A percentile compares a stretch with the other conserved stretches of the same genome.
These are phyloP conservation scores for Tenebrio molitor DNA, from an alignment of 1,140 invertebrate genomes.

Conservation along the genomic window DNA sequence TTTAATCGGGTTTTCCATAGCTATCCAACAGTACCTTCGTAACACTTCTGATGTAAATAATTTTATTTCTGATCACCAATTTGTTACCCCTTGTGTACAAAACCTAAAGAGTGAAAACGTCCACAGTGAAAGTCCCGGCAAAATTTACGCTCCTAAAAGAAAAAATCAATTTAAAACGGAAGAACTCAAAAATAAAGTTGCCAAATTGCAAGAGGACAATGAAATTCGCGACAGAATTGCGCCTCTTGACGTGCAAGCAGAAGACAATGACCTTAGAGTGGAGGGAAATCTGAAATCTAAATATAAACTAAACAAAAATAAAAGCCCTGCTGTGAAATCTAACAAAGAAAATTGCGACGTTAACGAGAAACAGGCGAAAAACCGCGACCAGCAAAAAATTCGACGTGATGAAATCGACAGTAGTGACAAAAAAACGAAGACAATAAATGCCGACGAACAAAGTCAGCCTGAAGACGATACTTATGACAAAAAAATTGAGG, in stretches of 20 bases:
- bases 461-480: not conserved
- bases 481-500: slow-evolving; percentile 24
- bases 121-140: not conserved
- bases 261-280: slow-evolving; percentile 15
- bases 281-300: slow-evolving; percentile 38
- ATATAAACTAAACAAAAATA: slow-evolving; percentile 43
- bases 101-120: not conserved
- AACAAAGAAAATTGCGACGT: slow-evolving; percentile 30
- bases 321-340: slow-evolving; percentile 8
- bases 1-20: slow-evolving; percentile 1
- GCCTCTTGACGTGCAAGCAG: not conserved
- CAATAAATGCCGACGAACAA: not conserved
- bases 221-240: slow-evolving; percentile 6
- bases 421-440: not conserved
- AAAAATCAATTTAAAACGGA: not conserved
- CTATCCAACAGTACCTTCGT: slow-evolving; percentile 3
- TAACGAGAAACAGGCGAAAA: not conserved
- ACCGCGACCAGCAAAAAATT: not conserved
- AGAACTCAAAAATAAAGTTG: slow-evolving; percentile 17
- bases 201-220: slow-evolving; percentile 19
- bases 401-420: not conserved
- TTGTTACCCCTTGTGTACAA: not conserved
- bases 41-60: slow-evolving; percentile 11
- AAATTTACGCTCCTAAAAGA: not conserved
- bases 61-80: slow-evolving; percentile 1